Percentiles rank a stretch among this genome's conserved stretches.
Conservation (phyloP, 1,140 invertebrate genomes). For the Colletes gigas region DNA sequence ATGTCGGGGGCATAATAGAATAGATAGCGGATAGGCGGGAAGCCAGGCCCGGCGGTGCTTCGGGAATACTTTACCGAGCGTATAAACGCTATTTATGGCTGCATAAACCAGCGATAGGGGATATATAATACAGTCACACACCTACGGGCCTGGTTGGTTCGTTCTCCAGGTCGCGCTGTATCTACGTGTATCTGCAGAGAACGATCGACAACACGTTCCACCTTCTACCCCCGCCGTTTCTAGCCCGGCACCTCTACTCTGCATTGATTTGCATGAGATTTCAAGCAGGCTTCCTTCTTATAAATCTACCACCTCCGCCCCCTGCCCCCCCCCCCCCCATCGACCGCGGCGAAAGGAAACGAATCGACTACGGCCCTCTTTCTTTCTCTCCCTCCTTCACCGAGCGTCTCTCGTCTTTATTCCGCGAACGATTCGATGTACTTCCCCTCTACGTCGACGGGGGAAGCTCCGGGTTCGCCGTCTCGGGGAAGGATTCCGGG, state of each 20-base stretch:
- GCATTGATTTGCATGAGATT: slow-evolving; percentile 76
- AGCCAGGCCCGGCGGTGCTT: slow-evolving; percentile 70
- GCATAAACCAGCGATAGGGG: slow-evolving; percentile 77
- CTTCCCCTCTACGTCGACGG: background rate
- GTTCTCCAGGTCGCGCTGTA: slow-evolving; percentile 54
- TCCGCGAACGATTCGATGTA: slow-evolving; percentile 21
- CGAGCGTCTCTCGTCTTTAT: background rate
- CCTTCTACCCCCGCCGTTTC: slow-evolving; percentile 41
- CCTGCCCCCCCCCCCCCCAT: slow-evolving; percentile 10
- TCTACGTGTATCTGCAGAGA: slow-evolving; percentile 67
- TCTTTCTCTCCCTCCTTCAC: background rate
- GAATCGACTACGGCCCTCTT: slow-evolving; percentile 49
- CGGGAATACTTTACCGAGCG: slow-evolving; percentile 77
- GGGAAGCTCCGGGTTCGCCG: slow-evolving; percentile 2
- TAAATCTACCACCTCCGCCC: slow-evolving; percentile 62
- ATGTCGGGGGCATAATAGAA: slow-evolving; percentile 75
- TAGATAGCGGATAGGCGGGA: slow-evolving; percentile 74
- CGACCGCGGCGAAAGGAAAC: slow-evolving; percentile 59
- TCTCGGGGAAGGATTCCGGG: background rate
- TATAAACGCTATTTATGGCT: slow-evolving; percentile 80
- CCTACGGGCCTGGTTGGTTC: slow-evolving; percentile 51
- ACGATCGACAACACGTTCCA: slow-evolving; percentile 68
- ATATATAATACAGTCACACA: slow-evolving; percentile 77
- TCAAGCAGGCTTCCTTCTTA: slow-evolving; percentile 68
- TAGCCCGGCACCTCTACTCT: slow-evolving; percentile 49